Evolutionary conservation across 2,113 vertebrate species (phyloP).

Genomic region (Lophochroa leadbeateri): DNA sequence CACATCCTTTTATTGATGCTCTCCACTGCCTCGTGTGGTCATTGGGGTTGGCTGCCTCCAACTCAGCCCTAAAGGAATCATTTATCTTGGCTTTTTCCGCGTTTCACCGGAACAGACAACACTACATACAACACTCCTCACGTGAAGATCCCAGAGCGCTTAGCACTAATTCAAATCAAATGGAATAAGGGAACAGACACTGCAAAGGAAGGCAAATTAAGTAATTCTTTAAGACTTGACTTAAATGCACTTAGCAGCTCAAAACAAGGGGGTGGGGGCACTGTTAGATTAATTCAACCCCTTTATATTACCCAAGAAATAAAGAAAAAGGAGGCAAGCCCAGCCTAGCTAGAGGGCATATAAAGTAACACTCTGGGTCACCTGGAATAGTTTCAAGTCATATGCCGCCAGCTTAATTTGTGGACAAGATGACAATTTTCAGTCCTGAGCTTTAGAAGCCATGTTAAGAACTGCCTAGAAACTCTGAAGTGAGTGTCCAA

Average conservation of each 20-base stretch:
- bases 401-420: not conserved
- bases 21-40: slow-evolving; percentile 12
- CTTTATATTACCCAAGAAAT: not conserved
- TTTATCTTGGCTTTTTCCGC: not conserved
- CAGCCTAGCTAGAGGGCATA: not conserved
- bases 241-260: not conserved
- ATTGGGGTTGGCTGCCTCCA: not conserved
- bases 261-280: not conserved
- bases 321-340: not conserved
- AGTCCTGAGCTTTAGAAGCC: not conserved
- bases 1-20: not conserved
- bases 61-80: not conserved
- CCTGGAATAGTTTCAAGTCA: not conserved
- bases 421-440: not conserved
- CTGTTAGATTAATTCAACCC: not conserved
- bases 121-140: not conserved
- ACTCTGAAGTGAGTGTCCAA: not conserved
- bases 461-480: not conserved
- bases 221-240: not conserved
- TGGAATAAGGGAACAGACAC: not conserved
- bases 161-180: not conserved
- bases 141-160: not conserved
- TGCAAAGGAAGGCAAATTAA: not conserved
- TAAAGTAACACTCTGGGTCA: not conserved
- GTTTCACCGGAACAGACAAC: not conserved